phyloP scores from a whole-genome alignment of 1,140 invertebrate species.

The Lethrus apterus region DNA sequence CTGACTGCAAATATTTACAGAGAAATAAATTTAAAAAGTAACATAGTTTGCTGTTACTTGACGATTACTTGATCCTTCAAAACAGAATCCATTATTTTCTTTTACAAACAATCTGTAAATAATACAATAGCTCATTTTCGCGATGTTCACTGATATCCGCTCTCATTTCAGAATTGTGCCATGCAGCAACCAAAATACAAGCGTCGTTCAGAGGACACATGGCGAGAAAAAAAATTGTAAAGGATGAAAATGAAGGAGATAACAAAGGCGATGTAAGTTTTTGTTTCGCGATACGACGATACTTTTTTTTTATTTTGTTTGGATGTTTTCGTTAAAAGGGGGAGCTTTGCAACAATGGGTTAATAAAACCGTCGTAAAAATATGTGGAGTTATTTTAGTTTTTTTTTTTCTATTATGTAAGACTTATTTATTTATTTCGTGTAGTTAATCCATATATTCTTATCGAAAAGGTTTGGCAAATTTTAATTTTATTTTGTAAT shows the following conservation, averaged over 20 bases:
- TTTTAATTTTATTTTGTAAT: too few relatives aligned
- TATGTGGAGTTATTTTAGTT: too few relatives aligned
- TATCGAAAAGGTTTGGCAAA: too few relatives aligned
- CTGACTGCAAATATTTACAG: too few relatives aligned
- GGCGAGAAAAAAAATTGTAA: slow-evolving; percentile 60
- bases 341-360: too few relatives aligned
- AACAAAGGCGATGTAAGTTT: slow-evolving; percentile 48
- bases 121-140: not conserved
- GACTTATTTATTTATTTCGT: too few relatives aligned
- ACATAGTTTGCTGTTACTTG: not conserved
- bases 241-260: slow-evolving; percentile 40
- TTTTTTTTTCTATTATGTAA: too few relatives aligned
- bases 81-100: too few relatives aligned
- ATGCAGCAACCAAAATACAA: slow-evolving; percentile 88
- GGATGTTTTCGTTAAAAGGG: too few relatives aligned
- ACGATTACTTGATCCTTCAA: not conserved
- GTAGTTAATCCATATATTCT: too few relatives aligned
- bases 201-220: slow-evolving; percentile 87
- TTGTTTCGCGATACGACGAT: slow-evolving; percentile 1
- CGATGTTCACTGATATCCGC: not conserved
- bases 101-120: not conserved
- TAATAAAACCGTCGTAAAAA: too few relatives aligned
- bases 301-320: not conserved
- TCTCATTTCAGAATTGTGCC: slow-evolving; percentile 64
- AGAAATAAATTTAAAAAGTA: slow-evolving; percentile 12